Percentiles rank a stretch among this genome's conserved stretches.
Conservation (phyloP, 2,113 vertebrate genomes). For the pig (Sus scrofa) region T2T-Sscrofa CM000814.6:114747001-114747500, state of each 20-base stretch:
- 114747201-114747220: neutral
- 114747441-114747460: neutral
- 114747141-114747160: neutral
- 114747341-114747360: neutral
- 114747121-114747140: conserved; percentile 14
- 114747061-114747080: neutral
- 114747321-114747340: neutral
- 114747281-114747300: neutral
- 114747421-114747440: neutral
- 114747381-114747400: neutral
- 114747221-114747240: neutral
- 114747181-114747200: neutral
- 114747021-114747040: neutral
- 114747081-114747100: neutral
- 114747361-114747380: neutral
- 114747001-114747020: neutral
- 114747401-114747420: neutral
- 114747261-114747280: neutral
- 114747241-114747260: neutral
- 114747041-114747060: neutral
- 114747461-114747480: neutral
- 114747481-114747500: neutral
- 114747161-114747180: neutral
- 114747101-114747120: neutral
- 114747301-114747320: neutral